Conservation (phyloP, 2,888 invertebrate species). For the Cinara cedri region DNA sequence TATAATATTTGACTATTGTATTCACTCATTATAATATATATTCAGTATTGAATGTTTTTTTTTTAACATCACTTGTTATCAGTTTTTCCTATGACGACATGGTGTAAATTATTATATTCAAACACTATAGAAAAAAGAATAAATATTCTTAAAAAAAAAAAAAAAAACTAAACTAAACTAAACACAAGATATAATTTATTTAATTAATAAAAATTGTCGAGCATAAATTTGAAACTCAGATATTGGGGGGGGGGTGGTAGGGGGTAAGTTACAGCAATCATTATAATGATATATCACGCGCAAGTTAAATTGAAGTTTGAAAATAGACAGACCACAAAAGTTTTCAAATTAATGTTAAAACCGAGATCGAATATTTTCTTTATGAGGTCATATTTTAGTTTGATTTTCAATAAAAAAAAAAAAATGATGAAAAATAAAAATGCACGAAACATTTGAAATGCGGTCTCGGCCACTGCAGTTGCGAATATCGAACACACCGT, state of each 20-base stretch:
- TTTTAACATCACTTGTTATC: no score
- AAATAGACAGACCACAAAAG: conserved; percentile 25
- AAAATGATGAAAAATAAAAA: no score
- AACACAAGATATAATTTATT: conserved; percentile 15
- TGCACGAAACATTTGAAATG: neutral
- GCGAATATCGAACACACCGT: neutral
- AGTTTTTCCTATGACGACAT: no score
- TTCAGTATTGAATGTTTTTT: no score
- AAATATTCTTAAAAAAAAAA: no score
- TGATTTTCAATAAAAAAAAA: neutral
- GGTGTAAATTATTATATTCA: no score
- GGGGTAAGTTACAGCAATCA: no score
- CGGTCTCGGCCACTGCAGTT: neutral
- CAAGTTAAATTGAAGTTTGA: conserved; percentile 23
- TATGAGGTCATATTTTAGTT: conserved; percentile 17
- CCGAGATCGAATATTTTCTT: conserved; percentile 33
- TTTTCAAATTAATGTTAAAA: conserved; percentile 42
- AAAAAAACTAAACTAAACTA: conserved; percentile 15
- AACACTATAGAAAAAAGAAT: no score
- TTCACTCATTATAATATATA: no score
- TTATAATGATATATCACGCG: conserved; percentile 24
- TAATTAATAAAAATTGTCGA: conserved; percentile 18
- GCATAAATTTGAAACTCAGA: conserved; percentile 32
- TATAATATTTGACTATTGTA: no score
- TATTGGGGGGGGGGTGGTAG: no score